Evolutionary conservation across 2,797 vertebrate species (phyloP).

Genomic region (Telmatherina bonti): DNA sequence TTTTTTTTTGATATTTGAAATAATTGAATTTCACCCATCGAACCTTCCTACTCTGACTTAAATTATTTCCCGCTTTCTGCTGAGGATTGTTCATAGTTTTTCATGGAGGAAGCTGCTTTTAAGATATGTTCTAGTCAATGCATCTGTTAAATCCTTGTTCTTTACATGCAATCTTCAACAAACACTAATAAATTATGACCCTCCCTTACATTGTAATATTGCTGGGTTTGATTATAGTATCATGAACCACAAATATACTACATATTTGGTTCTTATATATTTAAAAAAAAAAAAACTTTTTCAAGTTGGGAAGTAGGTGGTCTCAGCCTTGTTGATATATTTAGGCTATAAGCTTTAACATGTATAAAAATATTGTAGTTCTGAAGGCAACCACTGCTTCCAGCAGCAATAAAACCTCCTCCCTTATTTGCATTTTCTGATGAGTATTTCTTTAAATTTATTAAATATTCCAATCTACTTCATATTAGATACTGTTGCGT

Average conservation of each 20-base stretch:
- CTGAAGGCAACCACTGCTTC: background rate
- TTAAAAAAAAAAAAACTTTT: background rate
- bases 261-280: background rate
- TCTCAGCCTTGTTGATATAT: background rate
- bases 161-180: background rate
- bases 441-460: background rate
- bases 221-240: too few species aligned
- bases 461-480: background rate
- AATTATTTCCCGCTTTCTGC: background rate
- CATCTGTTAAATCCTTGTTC: background rate
- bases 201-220: background rate
- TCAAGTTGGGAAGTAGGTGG: background rate
- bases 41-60: background rate
- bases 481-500: background rate
- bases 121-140: too few species aligned
- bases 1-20: background rate
- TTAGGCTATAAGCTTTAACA: background rate
- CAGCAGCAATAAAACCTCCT: conserved; percentile 4
- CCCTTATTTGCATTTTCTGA: background rate
- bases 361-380: background rate
- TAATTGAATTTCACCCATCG: background rate
- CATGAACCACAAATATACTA: too few species aligned
- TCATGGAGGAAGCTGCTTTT: conserved; percentile 8
- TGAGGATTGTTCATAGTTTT: conserved; percentile 11
- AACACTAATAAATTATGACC: background rate